Base-by-base conservation (phyloP, 2,113 vertebrate species). In the Gymnorhina tibicen region DNA sequence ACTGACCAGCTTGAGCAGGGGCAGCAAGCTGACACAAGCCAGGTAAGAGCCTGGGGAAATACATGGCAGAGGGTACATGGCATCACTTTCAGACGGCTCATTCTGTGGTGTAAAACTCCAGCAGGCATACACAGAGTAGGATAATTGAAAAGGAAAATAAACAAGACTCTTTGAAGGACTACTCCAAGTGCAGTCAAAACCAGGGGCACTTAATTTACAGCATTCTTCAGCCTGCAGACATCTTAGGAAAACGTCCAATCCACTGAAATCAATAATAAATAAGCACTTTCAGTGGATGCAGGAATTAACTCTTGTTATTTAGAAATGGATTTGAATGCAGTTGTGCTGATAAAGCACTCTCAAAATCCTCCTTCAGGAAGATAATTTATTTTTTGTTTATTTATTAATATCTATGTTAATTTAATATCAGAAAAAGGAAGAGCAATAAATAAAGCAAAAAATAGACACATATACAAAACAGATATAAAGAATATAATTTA, bases 41-140 rank as follows among this genome's bases (percentile, higher is more conserved):
- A 62, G 53, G 32, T 42, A 58, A 44, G 58, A 75, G 63, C 59
- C 30, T 37, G 49, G 16, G 60, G 47, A 87, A 87, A 67, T 4
- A 20, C 18, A 46, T 0, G 2, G 69, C 62, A 66, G 16, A 42
- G 20, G 42, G 26, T 16, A 63, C 2, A 5, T 0, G 1, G 64
- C 62, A 32, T 56, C 28, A 3, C 37, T 33, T 85, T 55, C 52
- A 27, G 67, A 72, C 35, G 49, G 55, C 16, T 85, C 15, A 0
- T n/a, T 90, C 23, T 53, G 16, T 27, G 70, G n/a, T 58, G n/a
- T 28, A 53, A 30, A 82, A 85, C 50, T 76, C 66, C 70, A 85
- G 37, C n/a, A 47, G 39, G 20, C 32, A 42, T 30, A 28, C 26
- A 35, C 0, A 62, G 22, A 68, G 24, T 6, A 78, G 17, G 11